A percentile compares a stretch with the other conserved stretches of the same genome.
Evolutionary conservation across 2,797 vertebrate genomes (phyloP).

Genomic region (Champsocephalus gunnari): DNA sequence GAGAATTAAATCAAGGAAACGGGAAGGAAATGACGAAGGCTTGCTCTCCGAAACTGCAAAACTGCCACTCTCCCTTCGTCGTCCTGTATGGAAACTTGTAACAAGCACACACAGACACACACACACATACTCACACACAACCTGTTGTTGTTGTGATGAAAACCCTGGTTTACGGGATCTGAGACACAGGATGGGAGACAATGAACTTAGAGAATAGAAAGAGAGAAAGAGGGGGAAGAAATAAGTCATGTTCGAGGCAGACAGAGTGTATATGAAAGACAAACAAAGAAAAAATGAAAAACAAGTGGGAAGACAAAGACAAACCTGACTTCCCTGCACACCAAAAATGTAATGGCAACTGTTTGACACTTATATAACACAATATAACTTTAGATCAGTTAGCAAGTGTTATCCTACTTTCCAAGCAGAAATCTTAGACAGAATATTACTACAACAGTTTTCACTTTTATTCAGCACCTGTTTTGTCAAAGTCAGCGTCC

Average conservation of each 20-base stretch:
- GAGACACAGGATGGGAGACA: conserved; percentile 58
- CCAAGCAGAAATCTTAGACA: neutral
- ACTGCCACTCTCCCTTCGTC: conserved; percentile 74
- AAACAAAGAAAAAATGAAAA: neutral
- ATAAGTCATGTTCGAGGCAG: neutral
- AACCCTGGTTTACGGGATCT: conserved; percentile 65
- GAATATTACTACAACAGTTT: neutral
- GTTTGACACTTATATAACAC: neutral
- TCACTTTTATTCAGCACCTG: conserved; percentile 11
- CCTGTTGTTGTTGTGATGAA: conserved; percentile 66
- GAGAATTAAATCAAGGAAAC: conserved; percentile 85
- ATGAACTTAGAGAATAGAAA: conserved; percentile 19
- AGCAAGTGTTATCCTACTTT: neutral
- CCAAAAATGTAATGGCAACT: conserved; percentile 6
- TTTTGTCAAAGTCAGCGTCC: conserved; percentile 25
- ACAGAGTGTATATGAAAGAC: neutral
- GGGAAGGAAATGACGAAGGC: conserved; percentile 84
- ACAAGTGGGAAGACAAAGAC: neutral
- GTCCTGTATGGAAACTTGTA: conserved; percentile 73
- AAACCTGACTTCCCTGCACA: neutral
- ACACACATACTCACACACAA: conserved; percentile 11
- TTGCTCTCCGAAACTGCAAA: conserved; percentile 66
- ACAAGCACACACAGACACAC: conserved; percentile 16
- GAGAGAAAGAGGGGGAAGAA: neutral
- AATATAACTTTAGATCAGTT: conserved; percentile 6